These are phyloP conservation scores for Proteles cristata DNA, from an alignment of 2,113 vertebrate genomes.

Conservation along the genomic window DNA sequence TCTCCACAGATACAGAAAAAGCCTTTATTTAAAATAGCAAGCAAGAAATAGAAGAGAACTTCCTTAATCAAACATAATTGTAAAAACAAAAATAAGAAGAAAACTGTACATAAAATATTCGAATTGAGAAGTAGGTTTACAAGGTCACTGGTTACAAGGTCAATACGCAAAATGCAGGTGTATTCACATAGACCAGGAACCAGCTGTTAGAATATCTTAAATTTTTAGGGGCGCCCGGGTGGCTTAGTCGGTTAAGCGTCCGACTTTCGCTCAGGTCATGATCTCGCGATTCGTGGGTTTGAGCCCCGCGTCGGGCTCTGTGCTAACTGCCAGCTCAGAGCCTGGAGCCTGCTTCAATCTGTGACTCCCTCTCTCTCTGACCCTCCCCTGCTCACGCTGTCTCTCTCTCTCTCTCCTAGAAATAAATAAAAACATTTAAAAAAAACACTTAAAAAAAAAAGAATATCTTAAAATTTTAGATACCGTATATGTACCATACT, in stretches of 20 bases:
- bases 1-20: background rate
- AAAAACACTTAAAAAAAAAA: no score
- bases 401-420: no score
- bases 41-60: background rate
- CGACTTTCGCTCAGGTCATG: no score
- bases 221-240: no score
- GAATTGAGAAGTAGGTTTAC: constrained; percentile 7
- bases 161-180: background rate
- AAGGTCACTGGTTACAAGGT: background rate
- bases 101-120: background rate
- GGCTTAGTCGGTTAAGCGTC: no score
- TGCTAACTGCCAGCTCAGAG: no score
- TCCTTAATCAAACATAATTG: background rate
- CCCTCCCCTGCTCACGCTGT: no score
- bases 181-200: background rate
- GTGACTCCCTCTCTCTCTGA: no score
- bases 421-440: no score
- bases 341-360: no score
- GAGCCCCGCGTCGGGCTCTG: no score
- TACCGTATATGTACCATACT: background rate
- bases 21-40: background rate
- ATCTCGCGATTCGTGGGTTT: no score
- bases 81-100: background rate
- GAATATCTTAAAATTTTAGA: background rate
- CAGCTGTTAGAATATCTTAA: background rate